A percentile compares a stretch with the other conserved stretches of the same genome.
Conservation (phyloP, 2,888 invertebrate genomes). For the Meta bourneti region DNA sequence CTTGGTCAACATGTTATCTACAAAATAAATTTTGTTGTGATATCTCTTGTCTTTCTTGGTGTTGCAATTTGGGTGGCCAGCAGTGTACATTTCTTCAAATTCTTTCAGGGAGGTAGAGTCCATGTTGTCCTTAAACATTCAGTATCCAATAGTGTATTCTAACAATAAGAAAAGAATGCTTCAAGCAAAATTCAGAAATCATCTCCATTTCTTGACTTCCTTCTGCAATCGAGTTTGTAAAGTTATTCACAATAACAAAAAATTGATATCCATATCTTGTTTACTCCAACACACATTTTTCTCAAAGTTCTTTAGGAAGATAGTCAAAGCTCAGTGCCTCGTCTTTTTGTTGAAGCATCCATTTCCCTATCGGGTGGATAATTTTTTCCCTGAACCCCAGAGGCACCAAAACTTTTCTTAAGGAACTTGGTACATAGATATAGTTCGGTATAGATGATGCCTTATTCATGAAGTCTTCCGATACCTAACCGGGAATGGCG, state of each 20-base stretch:
- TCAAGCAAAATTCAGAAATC: background rate
- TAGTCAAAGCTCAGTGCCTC: background rate
- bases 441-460: conserved; percentile 30
- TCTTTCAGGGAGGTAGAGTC: too few relatives aligned
- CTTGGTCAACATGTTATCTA: too few relatives aligned
- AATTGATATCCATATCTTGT: background rate
- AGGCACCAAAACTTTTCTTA: conserved; percentile 7
- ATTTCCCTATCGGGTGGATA: conserved; percentile 29
- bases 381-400: conserved; percentile 6
- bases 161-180: too few relatives aligned
- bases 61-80: too few relatives aligned
- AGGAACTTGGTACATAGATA: conserved; percentile 18
- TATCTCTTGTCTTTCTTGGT: too few relatives aligned
- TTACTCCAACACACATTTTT: background rate
- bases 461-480: conserved; percentile 44
- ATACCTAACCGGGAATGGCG: conserved; percentile 14
- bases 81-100: too few relatives aligned
- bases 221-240: background rate
- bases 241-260: background rate
- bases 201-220: background rate
- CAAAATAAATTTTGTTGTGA: too few relatives aligned
- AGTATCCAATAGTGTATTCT: too few relatives aligned
- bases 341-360: conserved; percentile 19
- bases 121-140: too few relatives aligned
- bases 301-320: background rate